These are phyloP conservation scores for Trichacis sp. DNA, from an alignment of 2,888 invertebrate species.

Conservation along the genomic window DNA sequence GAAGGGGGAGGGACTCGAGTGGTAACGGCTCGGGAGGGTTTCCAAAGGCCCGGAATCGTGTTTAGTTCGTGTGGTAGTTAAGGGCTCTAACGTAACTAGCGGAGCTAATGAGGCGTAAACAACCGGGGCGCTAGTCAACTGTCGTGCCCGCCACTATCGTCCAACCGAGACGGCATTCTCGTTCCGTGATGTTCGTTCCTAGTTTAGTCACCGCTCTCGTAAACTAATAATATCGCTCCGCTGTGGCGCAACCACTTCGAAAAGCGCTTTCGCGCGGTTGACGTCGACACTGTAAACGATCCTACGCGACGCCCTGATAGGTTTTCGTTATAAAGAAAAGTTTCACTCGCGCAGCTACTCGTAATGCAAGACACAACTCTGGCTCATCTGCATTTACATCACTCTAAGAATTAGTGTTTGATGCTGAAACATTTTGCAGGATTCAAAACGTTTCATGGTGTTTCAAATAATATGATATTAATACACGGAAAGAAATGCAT, in stretches of 20 bases:
- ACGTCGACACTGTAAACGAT: slow-evolving; percentile 51
- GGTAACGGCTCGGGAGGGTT: slow-evolving; percentile 21
- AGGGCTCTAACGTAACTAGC: slow-evolving; percentile 57
- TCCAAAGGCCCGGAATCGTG: slow-evolving; percentile 23
- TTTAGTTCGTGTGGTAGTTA: slow-evolving; percentile 57
- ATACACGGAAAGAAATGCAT: too few species aligned
- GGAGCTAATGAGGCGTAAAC: slow-evolving; percentile 61
- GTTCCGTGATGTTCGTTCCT: slow-evolving; percentile 35
- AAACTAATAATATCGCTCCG: slow-evolving; percentile 58
- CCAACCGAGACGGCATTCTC: slow-evolving; percentile 27
- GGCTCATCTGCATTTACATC: slow-evolving; percentile 10
- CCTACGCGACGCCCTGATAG: slow-evolving; percentile 16
- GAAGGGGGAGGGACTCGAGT: slow-evolving; percentile 27
- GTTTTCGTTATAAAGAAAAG: slow-evolving; percentile 13
- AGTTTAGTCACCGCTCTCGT: slow-evolving; percentile 53
- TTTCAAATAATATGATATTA: too few species aligned
- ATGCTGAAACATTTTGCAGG: too few species aligned
- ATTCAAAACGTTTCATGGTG: too few species aligned
- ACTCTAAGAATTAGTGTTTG: too few species aligned
- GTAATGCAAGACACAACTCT: background rate
- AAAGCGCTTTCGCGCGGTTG: slow-evolving; percentile 49
- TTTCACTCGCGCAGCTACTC: slow-evolving; percentile 1
- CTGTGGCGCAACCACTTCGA: slow-evolving; percentile 37
- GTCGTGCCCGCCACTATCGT: slow-evolving; percentile 38
- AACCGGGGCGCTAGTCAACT: slow-evolving; percentile 49